Evolutionary conservation across 2,888 invertebrate species (phyloP), one percentile per base, ranked within the genome.

Genomic region (Erebia ligea): DNA sequence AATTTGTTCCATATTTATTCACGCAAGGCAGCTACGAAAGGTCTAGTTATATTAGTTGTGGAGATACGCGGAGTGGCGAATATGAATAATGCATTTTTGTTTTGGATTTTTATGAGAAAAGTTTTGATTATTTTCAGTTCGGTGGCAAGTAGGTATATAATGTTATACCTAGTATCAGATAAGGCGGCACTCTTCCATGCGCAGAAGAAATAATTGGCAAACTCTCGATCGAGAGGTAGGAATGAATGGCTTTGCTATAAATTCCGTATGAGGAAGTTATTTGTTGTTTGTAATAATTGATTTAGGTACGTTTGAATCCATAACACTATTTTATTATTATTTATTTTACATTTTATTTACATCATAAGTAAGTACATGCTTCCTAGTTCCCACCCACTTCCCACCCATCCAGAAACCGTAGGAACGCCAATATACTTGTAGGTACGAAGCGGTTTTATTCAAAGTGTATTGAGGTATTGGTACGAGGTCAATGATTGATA

Each of bases 21-120:
- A 79, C 73, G 73, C 73, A 75, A 75, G 76, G 76, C 78, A 76
- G 77, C 78, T 75, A 73, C 71, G 74, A 74, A 78, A 80, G 87
- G 19, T 85, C 87, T 76, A 63, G 68, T 74, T 86, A 84, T 54
- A 75, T 69, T 88, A 90, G 92, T 76, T 68, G 78, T 76, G 74
- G 78, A 73, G 81, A 82, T 84, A 86, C 87, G 84, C 85, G 84
- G 82, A 89, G 87, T 87, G 84, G 86, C 87, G 84, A 89, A 86
- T 90, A 93, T 93, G 93, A 93, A 93, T 93, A 92, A 93, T 93
- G 92, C 91, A 93, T 92, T 93, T 92, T 93, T 93, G 93, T 93
- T 93, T 93, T 91, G 91, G 92, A 93, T 92, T 93, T 93, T 93
- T 93, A 93, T 92, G 93, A 88, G 91, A 76, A 91, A 93, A 93